Evolutionary conservation across 1,140 invertebrate species (phyloP), one percentile per base, ranked within the genome.

Genomic region (Fopius arisanus): DNA sequence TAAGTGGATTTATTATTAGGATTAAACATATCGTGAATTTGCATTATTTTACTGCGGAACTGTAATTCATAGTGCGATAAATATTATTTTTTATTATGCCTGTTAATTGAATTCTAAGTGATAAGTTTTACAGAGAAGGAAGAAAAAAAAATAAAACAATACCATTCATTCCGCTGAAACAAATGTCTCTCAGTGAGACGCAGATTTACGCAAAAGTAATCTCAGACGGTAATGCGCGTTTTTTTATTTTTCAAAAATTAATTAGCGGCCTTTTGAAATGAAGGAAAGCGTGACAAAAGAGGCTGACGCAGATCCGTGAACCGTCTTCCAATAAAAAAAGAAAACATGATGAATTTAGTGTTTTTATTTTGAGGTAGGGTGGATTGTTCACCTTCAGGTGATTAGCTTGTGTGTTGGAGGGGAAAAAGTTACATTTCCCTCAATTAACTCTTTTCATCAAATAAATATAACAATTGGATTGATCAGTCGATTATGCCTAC

Each of bases 41-140:
- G 84, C 84, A 85, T 86, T 85, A 85, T 83, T 81, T 74, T 84
- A 84, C 78, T 70, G 69, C 79, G 75, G 79, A 78, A 59, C 74
- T 80, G 77, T 59, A 59, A 28, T 59, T 59, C 54, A 26, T 59
- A 59, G 19, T 59, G 10, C 54, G 54, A 59, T 59, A 59, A 59
- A 59, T 59, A 59, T 59, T 59, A 59, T 59, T 59, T 59, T 59
- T 59, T 59, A 59, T 59, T 59, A 26, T 59, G 43, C 16, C 23
- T 59, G 54, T 59, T 59, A 28, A 59, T 59, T 59, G 23, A 59
- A 59, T 59, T 23, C 26, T 59, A 28, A 59, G 19, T 26, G 19
- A 59, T 59, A 59, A 59, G 54, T 59, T 59, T 59, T 1, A 37
- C 54, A 59, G 21, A 26, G 23, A 26, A 21, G 14, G 10, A 26